These are phyloP conservation scores for Diloba caeruleocephala DNA, from an alignment of 2,888 invertebrate genomes.

Conservation along the genomic window DNA sequence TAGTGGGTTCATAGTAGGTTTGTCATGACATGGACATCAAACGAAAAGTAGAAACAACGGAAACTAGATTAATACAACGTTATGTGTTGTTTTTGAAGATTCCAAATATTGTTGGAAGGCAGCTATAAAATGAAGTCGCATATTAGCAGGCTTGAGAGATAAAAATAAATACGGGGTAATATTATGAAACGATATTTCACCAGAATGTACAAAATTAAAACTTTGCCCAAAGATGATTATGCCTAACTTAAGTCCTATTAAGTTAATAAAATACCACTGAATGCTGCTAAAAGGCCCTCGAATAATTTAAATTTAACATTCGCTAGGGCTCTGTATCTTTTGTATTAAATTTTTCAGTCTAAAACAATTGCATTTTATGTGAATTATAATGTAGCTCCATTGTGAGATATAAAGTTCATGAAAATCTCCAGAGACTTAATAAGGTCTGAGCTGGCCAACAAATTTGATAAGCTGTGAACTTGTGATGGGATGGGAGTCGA, in stretches of 20 bases:
- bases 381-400: conserved; percentile 35
- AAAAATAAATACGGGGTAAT: conserved; percentile 35
- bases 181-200: conserved; percentile 31
- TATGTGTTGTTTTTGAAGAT: too few relatives aligned
- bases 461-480: conserved; percentile 57
- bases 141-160: conserved; percentile 8
- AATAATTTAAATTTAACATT: conserved; percentile 51
- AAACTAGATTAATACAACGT: too few relatives aligned
- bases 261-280: conserved; percentile 49
- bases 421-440: conserved; percentile 59
- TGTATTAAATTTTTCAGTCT: conserved; percentile 48
- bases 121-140: neutral
- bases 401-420: conserved; percentile 60
- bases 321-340: conserved; percentile 44
- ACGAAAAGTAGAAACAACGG: too few relatives aligned
- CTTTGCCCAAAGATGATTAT: conserved; percentile 42
- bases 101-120: too few relatives aligned
- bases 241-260: conserved; percentile 44
- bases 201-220: conserved; percentile 38
- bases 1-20: too few relatives aligned
- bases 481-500: conserved; percentile 40
- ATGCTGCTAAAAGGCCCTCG: conserved; percentile 35
- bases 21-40: too few relatives aligned
- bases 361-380: conserved; percentile 52
- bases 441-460: conserved; percentile 48